Evolutionary conservation across 2,888 invertebrate species (phyloP).

Genomic region (Gastracanthus pulcherrimus): DNA sequence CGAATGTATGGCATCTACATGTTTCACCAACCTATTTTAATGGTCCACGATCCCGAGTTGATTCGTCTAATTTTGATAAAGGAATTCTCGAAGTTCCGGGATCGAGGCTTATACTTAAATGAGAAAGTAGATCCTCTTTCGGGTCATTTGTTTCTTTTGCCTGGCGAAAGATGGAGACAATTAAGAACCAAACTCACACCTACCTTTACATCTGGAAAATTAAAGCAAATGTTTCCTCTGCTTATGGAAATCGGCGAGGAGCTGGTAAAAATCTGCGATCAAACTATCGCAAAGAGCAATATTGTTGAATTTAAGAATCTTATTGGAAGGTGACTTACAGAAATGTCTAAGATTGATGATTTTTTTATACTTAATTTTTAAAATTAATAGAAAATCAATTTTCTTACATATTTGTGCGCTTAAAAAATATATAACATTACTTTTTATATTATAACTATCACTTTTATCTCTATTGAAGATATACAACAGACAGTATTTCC

Average conservation of each 20-base stretch:
- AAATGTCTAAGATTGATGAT: not conserved
- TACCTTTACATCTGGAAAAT: slow-evolving; percentile 68
- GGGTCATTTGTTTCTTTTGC: slow-evolving; percentile 56
- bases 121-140: slow-evolving; percentile 61
- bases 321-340: slow-evolving; percentile 15
- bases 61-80: slow-evolving; percentile 63
- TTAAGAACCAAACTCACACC: slow-evolving; percentile 67
- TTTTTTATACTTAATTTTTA: not conserved
- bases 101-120: slow-evolving; percentile 60
- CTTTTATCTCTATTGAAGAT: not conserved
- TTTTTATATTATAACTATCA: not conserved
- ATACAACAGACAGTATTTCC: slow-evolving; percentile 28
- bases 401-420: not conserved
- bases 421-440: not conserved
- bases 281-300: not conserved
- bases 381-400: not conserved
- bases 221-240: slow-evolving; percentile 66
- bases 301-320: slow-evolving; percentile 47
- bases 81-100: slow-evolving; percentile 66
- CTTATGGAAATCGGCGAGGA: slow-evolving; percentile 61
- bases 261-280: slow-evolving; percentile 49
- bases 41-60: slow-evolving; percentile 66
- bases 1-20: slow-evolving; percentile 57
- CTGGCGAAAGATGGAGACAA: slow-evolving; percentile 65
- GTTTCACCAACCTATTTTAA: slow-evolving; percentile 59